A percentile compares a stretch with the other conserved stretches of the same genome.
These are phyloP conservation scores for Myrmecobius fasciatus DNA, from an alignment of 2,113 vertebrate genomes.

Conservation along the genomic window DNA sequence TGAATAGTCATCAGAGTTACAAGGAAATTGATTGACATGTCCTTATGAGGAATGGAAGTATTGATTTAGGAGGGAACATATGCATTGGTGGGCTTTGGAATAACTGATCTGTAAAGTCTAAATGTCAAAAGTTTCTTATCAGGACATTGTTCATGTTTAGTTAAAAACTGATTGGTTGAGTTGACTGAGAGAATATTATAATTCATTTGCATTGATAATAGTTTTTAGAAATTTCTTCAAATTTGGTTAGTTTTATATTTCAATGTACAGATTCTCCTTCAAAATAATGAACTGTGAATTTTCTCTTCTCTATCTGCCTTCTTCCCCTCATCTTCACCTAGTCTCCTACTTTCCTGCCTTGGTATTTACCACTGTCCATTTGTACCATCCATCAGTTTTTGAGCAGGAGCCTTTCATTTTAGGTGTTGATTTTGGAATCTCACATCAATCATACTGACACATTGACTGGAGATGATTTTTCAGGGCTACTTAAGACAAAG, in stretches of 20 bases:
- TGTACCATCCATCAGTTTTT: neutral
- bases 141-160: neutral
- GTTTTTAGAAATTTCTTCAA: neutral
- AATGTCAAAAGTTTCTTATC: no score
- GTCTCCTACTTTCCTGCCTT: neutral
- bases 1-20: neutral
- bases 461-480: constrained; percentile 19
- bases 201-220: neutral
- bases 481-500: neutral
- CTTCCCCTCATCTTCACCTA: neutral
- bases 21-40: neutral
- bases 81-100: neutral
- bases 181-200: neutral
- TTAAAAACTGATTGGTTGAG: neutral
- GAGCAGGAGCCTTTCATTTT: neutral
- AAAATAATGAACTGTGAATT: neutral
- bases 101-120: neutral
- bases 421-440: neutral
- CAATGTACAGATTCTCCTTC: neutral
- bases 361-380: neutral
- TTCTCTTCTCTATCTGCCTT: neutral
- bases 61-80: neutral
- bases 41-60: neutral
- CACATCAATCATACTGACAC: neutral
- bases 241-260: neutral